Evolutionary conservation across 2,113 vertebrate species (phyloP), one percentile per base, ranked within the genome.

Genomic region (Paratilapia polleni): DNA sequence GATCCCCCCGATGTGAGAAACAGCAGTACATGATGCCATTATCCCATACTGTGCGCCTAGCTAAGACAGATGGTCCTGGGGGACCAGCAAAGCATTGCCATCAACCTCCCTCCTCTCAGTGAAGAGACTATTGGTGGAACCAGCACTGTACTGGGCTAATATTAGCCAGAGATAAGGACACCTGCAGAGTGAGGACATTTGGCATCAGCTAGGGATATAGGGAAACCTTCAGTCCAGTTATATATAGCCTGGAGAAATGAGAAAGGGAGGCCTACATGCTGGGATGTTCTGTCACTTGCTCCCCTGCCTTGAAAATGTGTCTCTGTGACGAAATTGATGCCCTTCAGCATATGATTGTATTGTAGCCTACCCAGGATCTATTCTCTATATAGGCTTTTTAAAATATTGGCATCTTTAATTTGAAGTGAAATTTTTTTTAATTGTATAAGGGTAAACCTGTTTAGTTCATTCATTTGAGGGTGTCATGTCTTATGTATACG

Each of bases 121-220:
- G 5, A 0, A 14, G 68, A 73, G 57, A 13, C 36, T 5, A 31
- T 68, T 61, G 75, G 86, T 86, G 81, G 82, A 92, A 77, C 49
- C 75, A 60, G 52, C 22, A 10, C 10, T 36, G 66, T 43, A 19
- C 56, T 15, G 83, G 76, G 77, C 81, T 92, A 93, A 94, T 89
- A 91, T 94, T 91, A 93, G 91, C 83, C 64, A 70, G 87, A 87
- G 83, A 92, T 87, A 80, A 75, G 87, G 83, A 90, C 88, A 81
- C 88, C 88, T 92, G 85, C 86, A 70, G 89, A 85, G 86, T 11
- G 54, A 81, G 77, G 79, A 86, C 89, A 83, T 88, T 82, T 89
- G 87, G 90, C 82, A 79, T 78, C 83, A 63, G 70, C 54, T 38
- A 28, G 74, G 58, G 78, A 77, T 79, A 31, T 22, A 81, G n/a